Conservation (phyloP, 2,113 vertebrate genomes). For the Pseudorhombus dupliciocellatus region DNA sequence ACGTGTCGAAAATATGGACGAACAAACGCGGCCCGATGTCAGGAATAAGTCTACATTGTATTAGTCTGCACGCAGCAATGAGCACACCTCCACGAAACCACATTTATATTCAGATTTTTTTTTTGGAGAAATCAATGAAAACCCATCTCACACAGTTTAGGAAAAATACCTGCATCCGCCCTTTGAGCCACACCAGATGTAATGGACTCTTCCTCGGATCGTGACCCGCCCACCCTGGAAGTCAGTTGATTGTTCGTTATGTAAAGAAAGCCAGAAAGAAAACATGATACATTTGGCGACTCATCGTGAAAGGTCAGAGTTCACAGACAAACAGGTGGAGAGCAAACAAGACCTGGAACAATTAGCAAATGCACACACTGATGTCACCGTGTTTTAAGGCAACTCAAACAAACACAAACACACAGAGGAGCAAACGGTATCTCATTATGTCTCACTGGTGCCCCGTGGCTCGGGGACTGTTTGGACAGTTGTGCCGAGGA, state of each 20-base stretch:
- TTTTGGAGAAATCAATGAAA: too few species aligned
- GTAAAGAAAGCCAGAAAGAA: too few species aligned
- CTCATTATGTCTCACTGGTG: slow-evolving; percentile 46
- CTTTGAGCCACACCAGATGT: too few species aligned
- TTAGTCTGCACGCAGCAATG: too few species aligned
- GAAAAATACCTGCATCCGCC: too few species aligned
- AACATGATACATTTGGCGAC: neutral
- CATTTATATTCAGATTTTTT: too few species aligned
- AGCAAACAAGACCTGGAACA: neutral
- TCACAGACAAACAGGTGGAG: neutral
- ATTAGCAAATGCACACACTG: neutral
- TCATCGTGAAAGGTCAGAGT: neutral
- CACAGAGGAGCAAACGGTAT: slow-evolving; percentile 16
- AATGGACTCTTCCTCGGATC: too few species aligned
- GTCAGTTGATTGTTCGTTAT: too few species aligned
- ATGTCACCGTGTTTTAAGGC: neutral
- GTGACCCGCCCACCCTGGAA: too few species aligned
- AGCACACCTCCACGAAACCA: too few species aligned
- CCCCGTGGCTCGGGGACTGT: slow-evolving; percentile 46
- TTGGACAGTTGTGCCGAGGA: slow-evolving; percentile 56
- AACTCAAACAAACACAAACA: neutral
- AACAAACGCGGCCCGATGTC: neutral
- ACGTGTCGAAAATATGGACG: neutral
- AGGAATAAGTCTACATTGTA: too few species aligned
- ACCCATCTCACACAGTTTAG: too few species aligned